These are phyloP conservation scores for Boloria selene DNA, from an alignment of 2,888 invertebrate species.

Conservation along the genomic window DNA sequence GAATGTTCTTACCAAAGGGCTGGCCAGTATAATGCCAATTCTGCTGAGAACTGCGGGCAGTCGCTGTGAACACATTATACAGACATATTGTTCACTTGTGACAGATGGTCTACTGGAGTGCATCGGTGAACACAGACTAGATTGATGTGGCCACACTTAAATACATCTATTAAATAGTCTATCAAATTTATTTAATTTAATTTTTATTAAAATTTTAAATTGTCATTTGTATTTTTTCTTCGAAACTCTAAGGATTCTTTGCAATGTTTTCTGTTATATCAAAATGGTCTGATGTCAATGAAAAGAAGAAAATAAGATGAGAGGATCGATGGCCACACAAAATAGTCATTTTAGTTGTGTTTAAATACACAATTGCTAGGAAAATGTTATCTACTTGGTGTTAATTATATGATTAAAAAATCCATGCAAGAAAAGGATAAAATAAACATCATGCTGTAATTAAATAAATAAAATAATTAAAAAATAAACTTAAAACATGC, in stretches of 20 bases:
- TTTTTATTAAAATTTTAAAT: slow-evolving; percentile 28
- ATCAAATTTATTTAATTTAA: too few relatives aligned
- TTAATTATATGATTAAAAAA: slow-evolving; percentile 3
- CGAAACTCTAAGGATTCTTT: slow-evolving; percentile 53
- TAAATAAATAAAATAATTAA: slow-evolving; percentile 46
- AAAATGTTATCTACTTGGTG: slow-evolving; percentile 8
- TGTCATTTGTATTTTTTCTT: slow-evolving; percentile 20
- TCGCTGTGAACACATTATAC: slow-evolving; percentile 92
- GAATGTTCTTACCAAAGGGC: slow-evolving; percentile 93
- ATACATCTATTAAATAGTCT: slow-evolving; percentile 34
- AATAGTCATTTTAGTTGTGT: slow-evolving; percentile 59
- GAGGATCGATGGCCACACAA: slow-evolving; percentile 70
- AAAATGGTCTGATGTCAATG: slow-evolving; percentile 29
- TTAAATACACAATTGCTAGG: slow-evolving; percentile 19
- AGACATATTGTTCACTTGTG: slow-evolving; percentile 82
- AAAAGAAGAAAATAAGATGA: slow-evolving; percentile 43
- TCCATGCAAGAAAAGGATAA: slow-evolving; percentile 39
- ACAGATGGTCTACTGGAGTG: slow-evolving; percentile 74
- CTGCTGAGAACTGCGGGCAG: slow-evolving; percentile 97
- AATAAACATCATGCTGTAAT: slow-evolving; percentile 58
- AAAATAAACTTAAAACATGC: slow-evolving; percentile 51
- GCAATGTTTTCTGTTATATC: slow-evolving; percentile 73
- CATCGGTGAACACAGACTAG: slow-evolving; percentile 75
- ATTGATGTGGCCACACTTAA: slow-evolving; percentile 69
- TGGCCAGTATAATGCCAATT: slow-evolving; percentile 98